Percentiles rank a stretch among this genome's conserved stretches.
phyloP scores from a whole-genome alignment of 2,797 vertebrate species.

The Cyclura pinguis region DNA sequence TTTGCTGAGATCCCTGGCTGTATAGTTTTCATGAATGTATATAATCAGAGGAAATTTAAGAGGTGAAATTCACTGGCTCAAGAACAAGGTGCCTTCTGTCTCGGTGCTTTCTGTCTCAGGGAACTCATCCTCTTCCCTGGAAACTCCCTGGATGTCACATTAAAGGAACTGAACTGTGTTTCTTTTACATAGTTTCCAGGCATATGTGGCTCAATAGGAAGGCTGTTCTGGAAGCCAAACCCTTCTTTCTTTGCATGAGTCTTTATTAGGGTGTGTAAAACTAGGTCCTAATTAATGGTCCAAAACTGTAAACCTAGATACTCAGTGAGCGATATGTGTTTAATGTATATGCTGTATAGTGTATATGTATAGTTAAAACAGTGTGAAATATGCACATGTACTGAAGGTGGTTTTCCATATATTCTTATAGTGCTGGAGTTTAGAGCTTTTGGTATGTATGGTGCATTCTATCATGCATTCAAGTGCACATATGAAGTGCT shows the following conservation, averaged over 20 bases:
- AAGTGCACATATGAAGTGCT: not conserved
- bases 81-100: conserved; percentile 44
- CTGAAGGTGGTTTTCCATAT: not conserved
- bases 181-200: conserved; percentile 62
- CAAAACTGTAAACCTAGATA: conserved; percentile 55
- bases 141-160: conserved; percentile 58
- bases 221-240: conserved; percentile 59
- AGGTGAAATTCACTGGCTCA: not conserved
- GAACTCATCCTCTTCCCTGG: conserved; percentile 45
- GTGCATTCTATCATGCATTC: not conserved
- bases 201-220: conserved; percentile 54
- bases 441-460: not conserved
- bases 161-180: conserved; percentile 57
- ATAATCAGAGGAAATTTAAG: conserved; percentile 29
- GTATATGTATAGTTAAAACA: conserved; percentile 45
- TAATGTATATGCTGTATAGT: conserved; percentile 47
- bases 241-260: conserved; percentile 54
- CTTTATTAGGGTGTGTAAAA: conserved; percentile 24
- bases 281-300: conserved; percentile 61
- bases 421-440: not conserved
- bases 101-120: conserved; percentile 29
- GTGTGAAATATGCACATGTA: conserved; percentile 25
- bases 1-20: conserved; percentile 22
- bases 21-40: conserved; percentile 13
- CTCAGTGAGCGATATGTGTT: conserved; percentile 41